Percentiles rank a stretch among this genome's conserved stretches.
These are phyloP conservation scores for Sceloporus tristichus DNA, from an alignment of 2,113 vertebrate genomes.

Conservation along the genomic window DNA sequence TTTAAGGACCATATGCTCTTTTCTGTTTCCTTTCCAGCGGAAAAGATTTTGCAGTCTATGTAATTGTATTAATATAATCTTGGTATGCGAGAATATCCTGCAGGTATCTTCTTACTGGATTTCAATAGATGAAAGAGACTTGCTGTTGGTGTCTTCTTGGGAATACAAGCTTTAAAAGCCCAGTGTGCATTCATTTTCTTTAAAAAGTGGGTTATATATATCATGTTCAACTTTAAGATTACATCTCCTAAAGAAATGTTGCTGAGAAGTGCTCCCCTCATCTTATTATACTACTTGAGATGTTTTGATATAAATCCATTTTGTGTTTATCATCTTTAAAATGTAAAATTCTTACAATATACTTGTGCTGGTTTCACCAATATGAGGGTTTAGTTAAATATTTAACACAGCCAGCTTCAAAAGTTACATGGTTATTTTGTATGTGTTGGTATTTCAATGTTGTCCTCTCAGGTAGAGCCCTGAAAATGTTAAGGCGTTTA, in stretches of 20 bases:
- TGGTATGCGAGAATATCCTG: slow-evolving; percentile 20
- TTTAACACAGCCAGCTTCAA: neutral
- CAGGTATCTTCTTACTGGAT: slow-evolving; percentile 34
- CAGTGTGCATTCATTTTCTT: slow-evolving; percentile 32
- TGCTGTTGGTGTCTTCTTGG: neutral
- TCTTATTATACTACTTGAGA: slow-evolving; percentile 21
- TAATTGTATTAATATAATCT: slow-evolving; percentile 47
- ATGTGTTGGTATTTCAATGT: neutral
- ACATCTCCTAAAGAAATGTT: slow-evolving; percentile 27
- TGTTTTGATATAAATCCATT: slow-evolving; percentile 41
- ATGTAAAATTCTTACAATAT: neutral
- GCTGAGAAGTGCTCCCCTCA: slow-evolving; percentile 33
- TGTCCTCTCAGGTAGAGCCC: neutral
- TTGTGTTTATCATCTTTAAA: neutral
- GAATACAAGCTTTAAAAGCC: slow-evolving; percentile 41
- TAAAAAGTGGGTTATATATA: slow-evolving; percentile 52
- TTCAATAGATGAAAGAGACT: slow-evolving; percentile 47
- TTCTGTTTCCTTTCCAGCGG: neutral
- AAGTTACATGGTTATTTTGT: neutral
- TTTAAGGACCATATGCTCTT: slow-evolving; percentile 25
- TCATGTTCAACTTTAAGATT: slow-evolving; percentile 50
- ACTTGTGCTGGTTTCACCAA: neutral
- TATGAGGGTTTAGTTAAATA: neutral
- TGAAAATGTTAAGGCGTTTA: neutral
- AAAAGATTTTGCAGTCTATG: neutral